Base-by-base conservation (phyloP, 2,888 invertebrate genomes). In the Hirtodrosophila duncani region DNA sequence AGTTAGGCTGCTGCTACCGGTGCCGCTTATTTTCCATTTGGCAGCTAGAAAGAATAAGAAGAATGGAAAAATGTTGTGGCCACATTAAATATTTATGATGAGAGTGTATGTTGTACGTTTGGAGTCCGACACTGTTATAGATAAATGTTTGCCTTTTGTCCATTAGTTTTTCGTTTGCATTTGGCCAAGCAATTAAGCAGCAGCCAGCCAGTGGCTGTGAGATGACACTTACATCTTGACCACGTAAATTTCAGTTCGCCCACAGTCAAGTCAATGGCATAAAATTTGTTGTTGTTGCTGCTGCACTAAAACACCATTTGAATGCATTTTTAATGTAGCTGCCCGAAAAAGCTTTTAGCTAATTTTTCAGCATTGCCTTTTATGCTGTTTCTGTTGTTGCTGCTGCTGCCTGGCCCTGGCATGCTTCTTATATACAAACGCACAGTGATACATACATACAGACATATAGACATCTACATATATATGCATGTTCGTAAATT, bases 281-380 rank as follows among this genome's bases (percentile, higher is more conserved):
- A 2, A 21, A 17, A 23, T 31, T 29, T 45, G 48, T 18, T 21
- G 16, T 13, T 4, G 10, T 14, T 9, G 20, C 44, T 27, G 14
- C 30, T 37, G 21, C 43, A 64, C 23, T 37, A n/a, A n/a, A n/a
- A n/a, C n/a, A 63, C 72, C 59, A 82, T 82, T 83, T 70, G 65
- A 67, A 81, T 75, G 82, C 81, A 81, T 75, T 69, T 81, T 84
- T 74, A 79, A 82, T 83, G 72, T 50, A 43, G 55, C 50, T 61
- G 65, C 58, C 67, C 63, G 57, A 68, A 81, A 83, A 84, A 84
- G 82, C 82, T 82, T 84, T 82, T 82, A 82, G 82, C 82, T 82
- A 82, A 82, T 82, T 83, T 84, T 84, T 58, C 63, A 75, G 59
- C 70, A 60, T 55, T 42, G 45, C 41, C 18, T 36, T 18, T 44